Evolutionary conservation across 2,113 vertebrate genomes (phyloP).

Genomic region (Myotis davidii): DNA sequence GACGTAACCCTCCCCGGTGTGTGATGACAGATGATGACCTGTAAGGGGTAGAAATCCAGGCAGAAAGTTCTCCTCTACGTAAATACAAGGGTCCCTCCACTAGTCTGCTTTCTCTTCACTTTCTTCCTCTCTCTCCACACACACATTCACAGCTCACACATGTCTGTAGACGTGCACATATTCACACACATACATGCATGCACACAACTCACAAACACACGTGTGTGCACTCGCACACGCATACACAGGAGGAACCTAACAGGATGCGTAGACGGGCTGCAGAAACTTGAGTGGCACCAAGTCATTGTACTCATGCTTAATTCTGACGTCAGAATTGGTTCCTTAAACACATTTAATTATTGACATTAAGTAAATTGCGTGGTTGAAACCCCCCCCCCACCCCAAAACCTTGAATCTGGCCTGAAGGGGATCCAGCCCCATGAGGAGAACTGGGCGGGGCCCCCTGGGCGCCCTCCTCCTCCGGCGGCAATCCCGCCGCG

Average conservation of each 20-base stretch:
- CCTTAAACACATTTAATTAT: neutral
- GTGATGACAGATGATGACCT: fast-evolving
- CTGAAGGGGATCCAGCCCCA: fast-evolving
- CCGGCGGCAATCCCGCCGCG: neutral
- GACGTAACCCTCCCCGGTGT: fast-evolving
- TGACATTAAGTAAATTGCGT: neutral
- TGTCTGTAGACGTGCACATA: neutral
- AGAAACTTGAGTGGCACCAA: neutral
- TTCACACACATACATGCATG: neutral
- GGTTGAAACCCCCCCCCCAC: too few relatives aligned
- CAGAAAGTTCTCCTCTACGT: fast-evolving
- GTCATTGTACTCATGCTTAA: neutral
- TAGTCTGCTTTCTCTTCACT: neutral
- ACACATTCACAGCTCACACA: too few relatives aligned
- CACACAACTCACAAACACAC: neutral
- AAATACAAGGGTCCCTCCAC: neutral
- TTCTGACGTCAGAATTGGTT: neutral
- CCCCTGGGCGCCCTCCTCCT: fast-evolving
- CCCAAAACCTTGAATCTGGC: neutral
- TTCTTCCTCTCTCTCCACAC: neutral
- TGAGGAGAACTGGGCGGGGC: neutral
- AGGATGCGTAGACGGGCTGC: neutral
- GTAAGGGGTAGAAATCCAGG: fast-evolving
- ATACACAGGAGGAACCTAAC: neutral
- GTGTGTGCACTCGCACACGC: neutral